These are phyloP conservation scores for Marmota flaviventris DNA, from an alignment of 2,113 vertebrate genomes.

Conservation along the genomic window DNA sequence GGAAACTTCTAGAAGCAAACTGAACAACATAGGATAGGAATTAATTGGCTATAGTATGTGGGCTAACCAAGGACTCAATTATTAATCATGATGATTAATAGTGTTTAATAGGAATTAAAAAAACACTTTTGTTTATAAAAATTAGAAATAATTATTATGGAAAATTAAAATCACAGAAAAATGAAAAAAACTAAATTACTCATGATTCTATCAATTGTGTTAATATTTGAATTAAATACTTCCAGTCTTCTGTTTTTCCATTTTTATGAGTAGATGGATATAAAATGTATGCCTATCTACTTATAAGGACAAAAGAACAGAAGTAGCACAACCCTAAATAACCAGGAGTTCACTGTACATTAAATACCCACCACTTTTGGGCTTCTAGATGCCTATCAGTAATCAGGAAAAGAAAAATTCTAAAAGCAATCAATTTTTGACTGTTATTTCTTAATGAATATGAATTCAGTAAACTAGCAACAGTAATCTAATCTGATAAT, in stretches of 20 bases:
- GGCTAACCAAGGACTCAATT: background rate
- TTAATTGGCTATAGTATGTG: background rate
- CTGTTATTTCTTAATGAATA: background rate
- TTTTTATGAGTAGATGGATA: background rate
- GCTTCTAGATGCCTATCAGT: background rate
- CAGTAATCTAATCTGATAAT: background rate
- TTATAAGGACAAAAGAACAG: background rate
- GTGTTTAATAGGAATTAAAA: background rate
- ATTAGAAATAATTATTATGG: background rate
- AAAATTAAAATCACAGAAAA: background rate
- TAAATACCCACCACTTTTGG: background rate
- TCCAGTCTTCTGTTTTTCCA: background rate
- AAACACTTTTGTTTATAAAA: background rate
- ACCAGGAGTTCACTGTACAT: background rate
- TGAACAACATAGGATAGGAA: background rate
- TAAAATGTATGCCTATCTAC: background rate
- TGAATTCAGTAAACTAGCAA: slow-evolving; percentile 3
- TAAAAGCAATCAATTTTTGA: background rate
- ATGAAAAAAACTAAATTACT: background rate
- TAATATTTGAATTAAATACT: background rate
- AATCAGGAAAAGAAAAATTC: background rate
- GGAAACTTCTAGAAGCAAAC: background rate
- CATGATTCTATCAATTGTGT: background rate
- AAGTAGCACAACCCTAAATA: background rate
- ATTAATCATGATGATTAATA: background rate